Conservation (phyloP, 2,888 invertebrate species). For the Cheiracanthium punctorium region DNA sequence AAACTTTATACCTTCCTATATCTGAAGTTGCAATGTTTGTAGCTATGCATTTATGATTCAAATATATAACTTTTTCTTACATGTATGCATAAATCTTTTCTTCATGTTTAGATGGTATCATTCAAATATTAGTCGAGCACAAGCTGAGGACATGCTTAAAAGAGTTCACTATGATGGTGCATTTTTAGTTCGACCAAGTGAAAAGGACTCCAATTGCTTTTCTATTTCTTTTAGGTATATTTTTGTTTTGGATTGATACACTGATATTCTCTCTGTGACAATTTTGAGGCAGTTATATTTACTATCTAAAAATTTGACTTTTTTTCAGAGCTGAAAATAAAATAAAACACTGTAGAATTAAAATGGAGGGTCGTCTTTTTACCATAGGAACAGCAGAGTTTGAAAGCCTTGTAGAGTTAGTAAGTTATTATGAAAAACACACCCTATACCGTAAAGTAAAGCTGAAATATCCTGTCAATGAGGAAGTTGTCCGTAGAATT, state of each 20-base stretch:
- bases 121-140: constrained; percentile 84
- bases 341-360: constrained; percentile 97
- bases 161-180: constrained; percentile 92
- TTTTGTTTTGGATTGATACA: background rate
- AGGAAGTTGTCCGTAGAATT: constrained; percentile 81
- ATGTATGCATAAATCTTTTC: too few species aligned
- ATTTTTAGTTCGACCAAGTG: constrained; percentile 93
- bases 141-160: constrained; percentile 91
- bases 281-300: too few species aligned
- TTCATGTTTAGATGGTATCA: constrained; percentile 92
- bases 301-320: constrained; percentile 6
- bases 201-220: constrained; percentile 88
- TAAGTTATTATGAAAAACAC: constrained; percentile 92
- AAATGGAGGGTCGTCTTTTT: constrained; percentile 92
- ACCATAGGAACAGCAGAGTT: constrained; percentile 93
- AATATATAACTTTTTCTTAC: too few species aligned
- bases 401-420: constrained; percentile 95
- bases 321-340: constrained; percentile 87
- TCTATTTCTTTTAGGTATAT: constrained; percentile 92
- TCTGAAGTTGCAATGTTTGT: too few species aligned
- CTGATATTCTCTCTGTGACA: too few species aligned
- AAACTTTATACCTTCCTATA: too few species aligned
- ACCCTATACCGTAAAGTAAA: constrained; percentile 94
- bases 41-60: too few species aligned
- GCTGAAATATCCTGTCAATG: constrained; percentile 88